phyloP scores from a whole-genome alignment of 2,113 vertebrate species.

The Melanostigma gelatinosum region DNA sequence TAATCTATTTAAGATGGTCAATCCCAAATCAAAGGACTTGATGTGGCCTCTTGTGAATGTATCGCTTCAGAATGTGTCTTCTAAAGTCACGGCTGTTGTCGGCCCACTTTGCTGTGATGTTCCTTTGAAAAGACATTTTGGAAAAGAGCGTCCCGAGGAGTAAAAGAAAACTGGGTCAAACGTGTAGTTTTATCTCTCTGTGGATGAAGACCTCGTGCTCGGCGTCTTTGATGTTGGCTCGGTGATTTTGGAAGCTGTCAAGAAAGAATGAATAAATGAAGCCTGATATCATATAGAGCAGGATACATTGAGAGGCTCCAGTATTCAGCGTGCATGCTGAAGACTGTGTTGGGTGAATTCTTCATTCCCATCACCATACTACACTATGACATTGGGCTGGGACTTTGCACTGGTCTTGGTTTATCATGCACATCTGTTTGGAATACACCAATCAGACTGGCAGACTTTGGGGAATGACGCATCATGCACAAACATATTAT shows the following conservation, averaged over 20 bases:
- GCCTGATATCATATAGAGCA: slow-evolving; percentile 20
- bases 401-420: slow-evolving; percentile 1
- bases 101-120: slow-evolving; percentile 22
- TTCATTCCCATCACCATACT: neutral
- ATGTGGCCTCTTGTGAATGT: slow-evolving; percentile 22
- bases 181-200: slow-evolving; percentile 39
- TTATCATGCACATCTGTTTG: slow-evolving; percentile 26
- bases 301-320: slow-evolving; percentile 6
- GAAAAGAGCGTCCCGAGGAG: slow-evolving; percentile 13
- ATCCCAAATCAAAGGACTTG: slow-evolving; percentile 25
- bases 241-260: slow-evolving; percentile 42
- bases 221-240: slow-evolving; percentile 62
- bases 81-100: slow-evolving; percentile 22
- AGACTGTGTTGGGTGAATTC: slow-evolving; percentile 2
- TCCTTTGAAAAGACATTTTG: slow-evolving; percentile 32
- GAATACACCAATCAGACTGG: slow-evolving; percentile 43
- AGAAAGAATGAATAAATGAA: slow-evolving; percentile 49
- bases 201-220: slow-evolving; percentile 31
- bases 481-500: slow-evolving; percentile 28
- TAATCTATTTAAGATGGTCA: slow-evolving; percentile 48
- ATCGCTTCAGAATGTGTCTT: slow-evolving; percentile 21
- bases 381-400: slow-evolving; percentile 18
- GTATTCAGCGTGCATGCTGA: slow-evolving; percentile 1
- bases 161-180: slow-evolving; percentile 68
- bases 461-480: slow-evolving; percentile 36